phyloP scores from a whole-genome alignment of 2,797 vertebrate species.

The Muraenolepis orangiensis region DNA sequence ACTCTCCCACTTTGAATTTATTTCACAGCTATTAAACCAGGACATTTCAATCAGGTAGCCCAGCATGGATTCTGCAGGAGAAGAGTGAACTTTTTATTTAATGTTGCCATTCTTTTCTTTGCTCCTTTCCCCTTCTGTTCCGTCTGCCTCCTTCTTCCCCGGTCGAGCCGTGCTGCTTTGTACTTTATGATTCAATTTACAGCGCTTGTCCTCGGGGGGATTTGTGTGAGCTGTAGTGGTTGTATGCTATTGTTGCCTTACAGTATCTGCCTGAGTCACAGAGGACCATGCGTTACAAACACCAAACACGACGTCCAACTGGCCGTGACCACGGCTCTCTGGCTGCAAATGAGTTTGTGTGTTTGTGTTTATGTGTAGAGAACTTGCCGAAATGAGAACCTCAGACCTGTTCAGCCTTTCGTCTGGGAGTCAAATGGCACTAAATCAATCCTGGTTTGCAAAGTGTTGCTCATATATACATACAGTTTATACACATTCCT shows the following conservation, averaged over 20 bases:
- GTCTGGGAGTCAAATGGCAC: too few relatives aligned
- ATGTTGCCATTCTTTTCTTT: constrained; percentile 57
- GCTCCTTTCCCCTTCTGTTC: constrained; percentile 57
- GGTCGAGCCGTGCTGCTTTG: constrained; percentile 65
- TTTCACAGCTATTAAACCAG: constrained; percentile 75
- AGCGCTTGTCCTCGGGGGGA: constrained; percentile 60
- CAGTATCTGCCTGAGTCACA: constrained; percentile 57
- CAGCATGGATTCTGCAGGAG: constrained; percentile 65
- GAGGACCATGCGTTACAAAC: constrained; percentile 39
- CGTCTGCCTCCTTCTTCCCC: constrained; percentile 54
- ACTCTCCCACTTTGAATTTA: constrained; percentile 65
- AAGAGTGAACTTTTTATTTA: constrained; percentile 65
- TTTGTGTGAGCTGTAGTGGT: constrained; percentile 63
- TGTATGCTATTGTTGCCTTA: constrained; percentile 53
- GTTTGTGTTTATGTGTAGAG: not conserved
- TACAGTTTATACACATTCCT: too few relatives aligned
- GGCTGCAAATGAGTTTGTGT: constrained; percentile 39
- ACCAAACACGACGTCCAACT: constrained; percentile 40
- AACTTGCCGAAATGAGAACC: too few relatives aligned
- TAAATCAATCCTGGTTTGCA: too few relatives aligned
- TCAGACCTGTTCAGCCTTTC: too few relatives aligned
- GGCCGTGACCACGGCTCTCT: constrained; percentile 6
- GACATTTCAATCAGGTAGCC: constrained; percentile 74
- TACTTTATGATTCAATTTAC: constrained; percentile 72
- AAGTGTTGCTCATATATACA: too few relatives aligned